Evolutionary conservation across 1,140 invertebrate genomes (phyloP), one percentile per base, ranked within the genome.

Genomic region (Caerostris extrusa): DNA sequence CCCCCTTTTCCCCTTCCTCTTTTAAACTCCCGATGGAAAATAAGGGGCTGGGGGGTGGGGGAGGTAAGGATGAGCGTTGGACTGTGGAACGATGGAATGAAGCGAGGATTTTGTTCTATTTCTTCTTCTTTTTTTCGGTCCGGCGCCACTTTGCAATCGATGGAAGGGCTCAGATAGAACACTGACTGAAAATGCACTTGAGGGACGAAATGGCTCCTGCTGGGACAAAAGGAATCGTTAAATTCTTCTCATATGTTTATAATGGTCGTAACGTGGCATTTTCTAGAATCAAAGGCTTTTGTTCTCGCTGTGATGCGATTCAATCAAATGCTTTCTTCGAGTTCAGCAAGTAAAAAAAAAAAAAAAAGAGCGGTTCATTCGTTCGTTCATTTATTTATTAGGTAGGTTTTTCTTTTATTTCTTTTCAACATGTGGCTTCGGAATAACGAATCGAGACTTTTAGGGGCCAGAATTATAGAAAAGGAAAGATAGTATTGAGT

Each of bases 111-210:
- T 71, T 71, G 69, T 71, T 71, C 69, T 71, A 71, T 71, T 71
- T 71, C 69, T 71, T 34, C 34, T 34, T 71, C 69, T 71, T 71
- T 71, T 71, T 71, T 50, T 53, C 19, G 19, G 69, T 71, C 69
- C 69, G 69, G 69, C 69, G 69, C 69, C 69, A 71, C 69, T 71
- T 71, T 71, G 69, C 69, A 71, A 71, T 71, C 69, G 69, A 71
- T 71, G 69, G 69, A 19, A 71, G 69, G 8, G 2, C 8, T 34
- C 3, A 34, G 69, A 71, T 71, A 71, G 69, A 71, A 71, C 19
- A 50, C 69, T 71, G 69, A 71, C 69, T 71, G 34, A 71, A 34
- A 71, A 71, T 71, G 69, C 69, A 71, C 69, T 71, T 50, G 69
- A 71, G 69, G 19, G 34, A 10, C 34, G 69, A 34, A 71, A 71